Percentiles rank a stretch among this genome's conserved stretches.
These are phyloP conservation scores for Cherax destructor DNA, from an alignment of 1,140 invertebrate species.

Conservation along the genomic window DNA sequence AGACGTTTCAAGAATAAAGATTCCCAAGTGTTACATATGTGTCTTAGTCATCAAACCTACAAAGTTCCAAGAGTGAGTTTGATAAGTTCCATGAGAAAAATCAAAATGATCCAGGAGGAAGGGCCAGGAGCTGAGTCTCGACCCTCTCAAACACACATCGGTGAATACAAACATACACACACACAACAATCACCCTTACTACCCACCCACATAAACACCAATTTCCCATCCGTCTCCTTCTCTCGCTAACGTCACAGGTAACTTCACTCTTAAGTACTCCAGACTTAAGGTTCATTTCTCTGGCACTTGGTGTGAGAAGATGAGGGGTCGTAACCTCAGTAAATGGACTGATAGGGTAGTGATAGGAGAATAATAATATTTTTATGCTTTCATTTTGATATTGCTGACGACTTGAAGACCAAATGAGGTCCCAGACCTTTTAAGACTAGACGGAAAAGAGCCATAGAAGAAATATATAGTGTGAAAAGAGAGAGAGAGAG, in stretches of 20 bases:
- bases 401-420: conserved; percentile 49
- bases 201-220: neutral
- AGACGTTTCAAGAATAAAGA: too few relatives aligned
- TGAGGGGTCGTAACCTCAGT: conserved; percentile 26
- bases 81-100: too few relatives aligned
- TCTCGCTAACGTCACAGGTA: conserved; percentile 3
- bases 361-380: conserved; percentile 50
- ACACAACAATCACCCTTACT: neutral
- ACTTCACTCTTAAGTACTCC: conserved; percentile 10
- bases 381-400: conserved; percentile 64
- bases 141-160: neutral
- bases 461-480: neutral
- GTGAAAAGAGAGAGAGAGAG: neutral
- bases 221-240: neutral
- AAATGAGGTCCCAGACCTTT: conserved; percentile 29
- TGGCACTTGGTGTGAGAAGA: neutral
- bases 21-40: too few relatives aligned
- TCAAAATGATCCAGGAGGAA: neutral
- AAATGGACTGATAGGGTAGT: conserved; percentile 38
- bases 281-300: conserved; percentile 19
- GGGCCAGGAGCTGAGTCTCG: neutral
- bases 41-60: too few relatives aligned
- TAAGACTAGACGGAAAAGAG: neutral
- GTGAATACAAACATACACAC: neutral
- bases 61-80: neutral